phyloP scores from a whole-genome alignment of 2,113 vertebrate species.

The Cebus imitator region DNA sequence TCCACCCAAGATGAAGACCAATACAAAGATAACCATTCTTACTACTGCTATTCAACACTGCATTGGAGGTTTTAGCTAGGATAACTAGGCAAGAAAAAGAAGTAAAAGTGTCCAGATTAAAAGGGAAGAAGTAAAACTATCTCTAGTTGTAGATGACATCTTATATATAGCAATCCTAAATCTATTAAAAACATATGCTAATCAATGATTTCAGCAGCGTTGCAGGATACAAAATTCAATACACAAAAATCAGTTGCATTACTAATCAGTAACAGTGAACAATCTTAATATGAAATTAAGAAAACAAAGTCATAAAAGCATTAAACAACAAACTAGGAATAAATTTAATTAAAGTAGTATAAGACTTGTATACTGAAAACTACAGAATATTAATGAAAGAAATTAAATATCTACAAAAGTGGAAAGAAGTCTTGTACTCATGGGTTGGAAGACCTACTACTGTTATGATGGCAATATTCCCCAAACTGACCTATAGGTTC shows the following conservation, averaged over 20 bases:
- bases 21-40: background rate
- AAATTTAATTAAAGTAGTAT: background rate
- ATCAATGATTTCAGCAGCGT: background rate
- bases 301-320: background rate
- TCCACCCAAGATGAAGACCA: background rate
- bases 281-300: constrained; percentile 25
- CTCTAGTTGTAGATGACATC: background rate
- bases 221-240: constrained; percentile 28
- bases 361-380: background rate
- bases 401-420: background rate
- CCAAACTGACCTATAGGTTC: background rate
- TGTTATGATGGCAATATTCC: background rate
- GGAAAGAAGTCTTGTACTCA: background rate
- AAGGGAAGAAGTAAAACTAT: background rate
- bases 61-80: background rate
- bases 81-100: background rate
- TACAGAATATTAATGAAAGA: background rate
- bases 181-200: background rate
- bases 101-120: background rate
- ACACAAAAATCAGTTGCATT: background rate
- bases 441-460: background rate
- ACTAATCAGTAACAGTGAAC: background rate
- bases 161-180: background rate
- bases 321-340: background rate
- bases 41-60: background rate